Evolutionary conservation across 2,888 invertebrate genomes (phyloP).

Genomic region (Herminia tarsipennalis): DNA sequence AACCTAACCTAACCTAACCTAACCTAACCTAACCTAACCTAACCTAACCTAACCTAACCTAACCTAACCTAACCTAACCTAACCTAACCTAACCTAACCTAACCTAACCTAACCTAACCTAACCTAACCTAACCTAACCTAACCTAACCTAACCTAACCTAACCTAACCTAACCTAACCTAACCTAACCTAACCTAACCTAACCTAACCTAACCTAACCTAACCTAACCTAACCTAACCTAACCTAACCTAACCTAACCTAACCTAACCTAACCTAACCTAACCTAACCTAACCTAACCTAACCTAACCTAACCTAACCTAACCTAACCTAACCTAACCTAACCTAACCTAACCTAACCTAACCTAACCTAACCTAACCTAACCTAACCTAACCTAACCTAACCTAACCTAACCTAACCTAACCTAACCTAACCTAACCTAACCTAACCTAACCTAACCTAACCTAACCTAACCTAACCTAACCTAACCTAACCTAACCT

Average conservation of each 20-base stretch:
- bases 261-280: conserved; percentile 16
- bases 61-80: conserved; percentile 13
- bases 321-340: conserved; percentile 16
- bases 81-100: conserved; percentile 13
- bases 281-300: conserved; percentile 16
- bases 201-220: conserved; percentile 15
- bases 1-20: conserved; percentile 15
- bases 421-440: too few relatives aligned
- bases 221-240: conserved; percentile 13
- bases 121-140: conserved; percentile 13
- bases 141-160: conserved; percentile 13
- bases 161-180: conserved; percentile 13
- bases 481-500: too few relatives aligned
- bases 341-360: too few relatives aligned
- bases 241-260: conserved; percentile 16
- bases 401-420: too few relatives aligned
- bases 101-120: conserved; percentile 13
- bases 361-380: too few relatives aligned
- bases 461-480: too few relatives aligned
- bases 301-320: conserved; percentile 16
- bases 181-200: conserved; percentile 15
- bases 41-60: conserved; percentile 15
- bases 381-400: too few relatives aligned
- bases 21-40: conserved; percentile 15
- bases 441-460: too few relatives aligned